Conservation (phyloP, 2,888 invertebrate species). For the Shargacucullia verbasci region DNA sequence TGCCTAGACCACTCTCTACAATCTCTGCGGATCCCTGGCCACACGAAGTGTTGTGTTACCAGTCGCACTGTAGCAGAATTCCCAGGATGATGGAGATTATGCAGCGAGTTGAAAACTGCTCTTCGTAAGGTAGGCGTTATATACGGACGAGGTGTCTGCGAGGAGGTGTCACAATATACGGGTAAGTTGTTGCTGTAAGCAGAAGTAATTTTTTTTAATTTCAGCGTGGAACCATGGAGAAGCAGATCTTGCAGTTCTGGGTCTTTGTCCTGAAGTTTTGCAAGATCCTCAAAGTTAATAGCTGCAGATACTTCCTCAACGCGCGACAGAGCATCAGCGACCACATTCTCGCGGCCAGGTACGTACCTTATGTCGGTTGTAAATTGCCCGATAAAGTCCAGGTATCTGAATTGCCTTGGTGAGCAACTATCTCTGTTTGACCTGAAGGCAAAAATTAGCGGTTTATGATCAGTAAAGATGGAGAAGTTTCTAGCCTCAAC, state of each 20-base stretch:
- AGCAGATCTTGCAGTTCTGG: background rate
- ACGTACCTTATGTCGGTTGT: background rate
- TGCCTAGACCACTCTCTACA: background rate
- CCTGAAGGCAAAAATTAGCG: constrained; percentile 9
- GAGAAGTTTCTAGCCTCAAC: constrained; percentile 4
- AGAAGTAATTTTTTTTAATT: background rate
- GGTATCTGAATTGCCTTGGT: background rate
- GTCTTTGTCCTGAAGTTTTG: background rate
- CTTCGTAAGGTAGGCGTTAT: too few species aligned
- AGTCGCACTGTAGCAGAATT: too few species aligned
- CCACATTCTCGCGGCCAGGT: background rate
- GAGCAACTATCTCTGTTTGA: background rate
- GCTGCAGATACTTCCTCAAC: background rate
- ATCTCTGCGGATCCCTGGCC: constrained; percentile 1
- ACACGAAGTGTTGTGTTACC: background rate
- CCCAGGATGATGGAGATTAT: too few species aligned
- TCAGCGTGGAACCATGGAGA: background rate
- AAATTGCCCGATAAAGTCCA: background rate
- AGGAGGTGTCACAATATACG: background rate
- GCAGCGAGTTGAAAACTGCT: too few species aligned
- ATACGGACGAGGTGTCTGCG: background rate
- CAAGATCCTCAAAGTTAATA: background rate
- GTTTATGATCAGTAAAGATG: constrained; percentile 16
- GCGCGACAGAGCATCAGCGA: background rate
- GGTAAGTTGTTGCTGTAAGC: background rate